Percentiles rank a stretch among this genome's conserved stretches.
phyloP scores from a whole-genome alignment of 2,113 vertebrate genomes.

The Heliornis fulica region DNA sequence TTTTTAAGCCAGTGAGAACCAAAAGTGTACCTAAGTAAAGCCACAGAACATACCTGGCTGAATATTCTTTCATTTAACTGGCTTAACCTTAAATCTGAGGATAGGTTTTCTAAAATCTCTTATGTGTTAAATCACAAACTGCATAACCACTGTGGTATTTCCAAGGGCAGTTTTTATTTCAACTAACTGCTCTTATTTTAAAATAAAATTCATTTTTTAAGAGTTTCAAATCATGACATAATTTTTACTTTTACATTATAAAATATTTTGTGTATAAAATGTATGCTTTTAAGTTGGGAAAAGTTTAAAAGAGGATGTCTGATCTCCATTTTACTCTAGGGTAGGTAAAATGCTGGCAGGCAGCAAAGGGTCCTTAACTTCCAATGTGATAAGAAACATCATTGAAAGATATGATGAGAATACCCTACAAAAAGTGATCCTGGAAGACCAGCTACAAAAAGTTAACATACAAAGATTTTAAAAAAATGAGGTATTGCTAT shows the following conservation, averaged over 20 bases:
- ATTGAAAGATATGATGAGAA: not conserved
- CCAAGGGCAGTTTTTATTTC: not conserved
- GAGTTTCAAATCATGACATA: not conserved
- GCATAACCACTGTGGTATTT: not conserved
- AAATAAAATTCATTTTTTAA: no score
- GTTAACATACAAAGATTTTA: rapidly evolving
- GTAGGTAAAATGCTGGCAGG: not conserved
- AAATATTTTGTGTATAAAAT: not conserved
- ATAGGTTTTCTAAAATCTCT: not conserved
- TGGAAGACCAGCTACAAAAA: not conserved
- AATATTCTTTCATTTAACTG: not conserved
- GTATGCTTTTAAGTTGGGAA: not conserved
- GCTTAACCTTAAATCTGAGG: not conserved
- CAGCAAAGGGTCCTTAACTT: not conserved
- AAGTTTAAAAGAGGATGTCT: not conserved
- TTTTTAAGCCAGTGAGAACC: not conserved
- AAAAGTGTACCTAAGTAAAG: not conserved
- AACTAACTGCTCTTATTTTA: not conserved
- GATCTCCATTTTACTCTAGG: no score
- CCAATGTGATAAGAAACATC: not conserved
- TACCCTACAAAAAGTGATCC: not conserved
- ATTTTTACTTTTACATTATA: not conserved
- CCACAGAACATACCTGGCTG: not conserved
- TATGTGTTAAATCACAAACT: not conserved
- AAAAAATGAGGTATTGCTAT: not conserved